Evolutionary conservation across 2,888 invertebrate genomes (phyloP), one percentile per base, ranked within the genome.

Genomic region (Hirtodrosophila trivittata): DNA sequence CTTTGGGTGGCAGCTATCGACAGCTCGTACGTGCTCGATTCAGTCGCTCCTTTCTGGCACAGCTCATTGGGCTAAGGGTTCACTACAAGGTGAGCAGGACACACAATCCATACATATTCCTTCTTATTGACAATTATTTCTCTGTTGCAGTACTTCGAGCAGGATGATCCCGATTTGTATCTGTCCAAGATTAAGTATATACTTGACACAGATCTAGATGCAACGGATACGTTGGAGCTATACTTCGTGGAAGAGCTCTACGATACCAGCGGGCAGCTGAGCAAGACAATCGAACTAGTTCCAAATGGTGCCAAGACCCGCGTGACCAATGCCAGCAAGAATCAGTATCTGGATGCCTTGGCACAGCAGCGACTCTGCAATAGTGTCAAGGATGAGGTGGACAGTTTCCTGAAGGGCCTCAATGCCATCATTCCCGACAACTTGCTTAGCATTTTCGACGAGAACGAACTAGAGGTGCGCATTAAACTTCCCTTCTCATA

Each of bases 91-190:
- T 96, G 1, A 30, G 37, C 2, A 0, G 5, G 0, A n/a, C 0
- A 12, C 1, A 7, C 1, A 1, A 18, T 1, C 2, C n/a, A n/a
- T 8, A n/a, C 9, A 28, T 28, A 9, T 3, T 8, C 12, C n/a
- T 13, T 3, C 1, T 59, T 1, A 2, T 32, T 66, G 28, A 37
- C 2, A 3, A 0, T n/a, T 10, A 10, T 5, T 5, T 18, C 2
- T 12, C 5, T 46, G 59, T 89, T 90, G 1, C 89, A 97, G 95
- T 97, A 98, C 90, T 98, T 98, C 91, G 97, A 98, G 89, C 97
- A 97, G 91, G 98, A 98, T 89, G 98, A 98, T 91, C 97, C 98
- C 0, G 97, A 97, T 91, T 92, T 98, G 58, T 98, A 97, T 91
- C 91, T 97, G 66, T 95, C 95, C n/a, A 98, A 98, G 92, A 95